Percentiles rank a stretch among this genome's conserved stretches.
These are phyloP conservation scores for Reinhardtius hippoglossoides DNA, from an alignment of 2,113 vertebrate genomes.

Conservation along the genomic window DNA sequence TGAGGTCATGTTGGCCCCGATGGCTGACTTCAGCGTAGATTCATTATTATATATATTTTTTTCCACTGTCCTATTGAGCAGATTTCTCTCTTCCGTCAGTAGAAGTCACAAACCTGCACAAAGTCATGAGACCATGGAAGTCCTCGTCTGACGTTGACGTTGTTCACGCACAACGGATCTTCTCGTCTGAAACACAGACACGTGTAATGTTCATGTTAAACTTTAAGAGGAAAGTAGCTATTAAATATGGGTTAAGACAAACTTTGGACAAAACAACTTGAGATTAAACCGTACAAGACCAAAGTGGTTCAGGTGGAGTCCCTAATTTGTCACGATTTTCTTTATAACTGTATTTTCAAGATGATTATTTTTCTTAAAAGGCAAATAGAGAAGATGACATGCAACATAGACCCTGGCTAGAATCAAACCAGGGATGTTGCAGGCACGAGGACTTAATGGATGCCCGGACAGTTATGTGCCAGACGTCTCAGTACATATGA, in stretches of 20 bases:
- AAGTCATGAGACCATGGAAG: slow-evolving; percentile 81
- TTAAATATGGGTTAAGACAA: too few species aligned
- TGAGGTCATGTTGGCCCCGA: too few species aligned
- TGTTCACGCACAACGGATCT: slow-evolving; percentile 77
- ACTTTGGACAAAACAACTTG: background rate
- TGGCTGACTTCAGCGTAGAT: background rate
- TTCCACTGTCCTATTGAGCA: background rate
- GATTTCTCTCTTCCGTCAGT: background rate
- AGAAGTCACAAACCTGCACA: slow-evolving; percentile 72
- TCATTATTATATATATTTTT: too few species aligned
- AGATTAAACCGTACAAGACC: background rate
- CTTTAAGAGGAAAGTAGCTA: background rate
- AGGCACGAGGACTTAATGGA: too few species aligned
- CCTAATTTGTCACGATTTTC: too few species aligned
- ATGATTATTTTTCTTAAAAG: too few species aligned
- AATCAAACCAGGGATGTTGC: too few species aligned
- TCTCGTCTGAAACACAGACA: slow-evolving; percentile 59
- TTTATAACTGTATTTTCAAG: too few species aligned
- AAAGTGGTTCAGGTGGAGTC: background rate
- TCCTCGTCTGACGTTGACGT: slow-evolving; percentile 71
- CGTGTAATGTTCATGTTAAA: background rate
- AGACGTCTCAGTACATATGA: too few species aligned
- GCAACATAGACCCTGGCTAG: too few species aligned
- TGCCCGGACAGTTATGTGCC: too few species aligned
- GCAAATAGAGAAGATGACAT: too few species aligned